phyloP scores from a whole-genome alignment of 2,888 invertebrate genomes.

The Drosophila testacea region DNA sequence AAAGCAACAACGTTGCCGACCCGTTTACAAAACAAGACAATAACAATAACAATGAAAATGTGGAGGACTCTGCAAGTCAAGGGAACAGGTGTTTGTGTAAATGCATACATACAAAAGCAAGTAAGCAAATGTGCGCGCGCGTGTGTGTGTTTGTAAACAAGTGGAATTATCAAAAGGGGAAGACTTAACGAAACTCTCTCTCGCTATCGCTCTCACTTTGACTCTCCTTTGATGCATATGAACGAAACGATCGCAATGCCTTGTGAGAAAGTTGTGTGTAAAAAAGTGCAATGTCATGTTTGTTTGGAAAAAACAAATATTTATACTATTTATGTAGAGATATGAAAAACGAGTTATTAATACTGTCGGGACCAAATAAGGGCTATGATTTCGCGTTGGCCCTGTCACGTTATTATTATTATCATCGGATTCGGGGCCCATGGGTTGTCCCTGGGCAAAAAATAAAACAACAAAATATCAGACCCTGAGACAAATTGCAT shows the following conservation, averaged over 20 bases:
- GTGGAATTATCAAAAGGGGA: conserved; percentile 15
- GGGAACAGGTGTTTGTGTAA: background rate
- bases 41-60: conserved; percentile 12
- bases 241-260: conserved; percentile 10
- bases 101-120: background rate
- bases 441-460: background rate
- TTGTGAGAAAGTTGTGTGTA: conserved; percentile 10
- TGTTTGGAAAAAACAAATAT: background rate
- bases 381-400: conserved; percentile 24
- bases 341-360: conserved; percentile 27
- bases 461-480: conserved; percentile 13
- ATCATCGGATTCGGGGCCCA: conserved; percentile 9
- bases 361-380: conserved; percentile 38
- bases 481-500: conserved; percentile 66
- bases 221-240: background rate
- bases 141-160: background rate
- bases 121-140: background rate
- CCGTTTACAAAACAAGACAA: background rate
- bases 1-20: background rate
- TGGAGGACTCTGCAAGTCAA: conserved; percentile 20
- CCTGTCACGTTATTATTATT: conserved; percentile 25
- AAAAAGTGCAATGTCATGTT: conserved; percentile 5
- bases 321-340: background rate
- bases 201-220: background rate
- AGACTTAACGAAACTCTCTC: conserved; percentile 33